Evolutionary conservation across 2,113 vertebrate species (phyloP), one percentile per base, ranked within the genome.

Genomic region (Martes martes): DNA sequence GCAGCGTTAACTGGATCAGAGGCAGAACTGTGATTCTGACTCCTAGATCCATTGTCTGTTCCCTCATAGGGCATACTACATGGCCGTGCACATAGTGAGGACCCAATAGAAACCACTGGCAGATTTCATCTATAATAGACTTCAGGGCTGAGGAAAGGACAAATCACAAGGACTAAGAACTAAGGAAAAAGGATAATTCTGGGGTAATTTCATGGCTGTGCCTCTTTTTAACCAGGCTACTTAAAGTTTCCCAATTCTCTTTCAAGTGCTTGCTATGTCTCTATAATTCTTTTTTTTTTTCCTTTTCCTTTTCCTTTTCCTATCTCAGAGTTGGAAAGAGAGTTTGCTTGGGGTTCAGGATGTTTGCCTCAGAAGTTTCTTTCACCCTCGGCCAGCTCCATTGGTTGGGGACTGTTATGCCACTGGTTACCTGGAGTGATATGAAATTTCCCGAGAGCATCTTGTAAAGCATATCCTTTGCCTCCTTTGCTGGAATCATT

Each of bases 401-500:
- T 6, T 63, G 21, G 1, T 18, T 33, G 39, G 69, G 7, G 24
- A 14, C 23, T 33, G 42, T 11, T 52, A 71, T 1, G 74, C 1
- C 16, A 2, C 0, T 23, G 18, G 7, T 97, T 94, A 99, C 99
- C 99, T 99, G 99, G 8, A 99, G 98, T 85, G 99, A 98, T 26
- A 99, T 99, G 31, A 99, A 98, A 94, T 99, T 99, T 96, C 99
- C 99, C 0, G 99, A 99, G 2, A 99, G 98, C 99, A 99, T 98
- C 15, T 99, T 99, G 98, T 99, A 99, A 67, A 99, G 98, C 99
- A 99, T 99, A 80, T 99, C 99, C 98, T 99, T 99, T 28, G 99
- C 99, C 74, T 99, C 99, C 96, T 99, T 99, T 33, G 99, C 99
- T 0, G 99, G 99, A 98, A 99, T 99, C 99, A 99, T 99, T 79